Conservation (phyloP, 1,140 invertebrate species). For the Matsumurasca onukii region DNA sequence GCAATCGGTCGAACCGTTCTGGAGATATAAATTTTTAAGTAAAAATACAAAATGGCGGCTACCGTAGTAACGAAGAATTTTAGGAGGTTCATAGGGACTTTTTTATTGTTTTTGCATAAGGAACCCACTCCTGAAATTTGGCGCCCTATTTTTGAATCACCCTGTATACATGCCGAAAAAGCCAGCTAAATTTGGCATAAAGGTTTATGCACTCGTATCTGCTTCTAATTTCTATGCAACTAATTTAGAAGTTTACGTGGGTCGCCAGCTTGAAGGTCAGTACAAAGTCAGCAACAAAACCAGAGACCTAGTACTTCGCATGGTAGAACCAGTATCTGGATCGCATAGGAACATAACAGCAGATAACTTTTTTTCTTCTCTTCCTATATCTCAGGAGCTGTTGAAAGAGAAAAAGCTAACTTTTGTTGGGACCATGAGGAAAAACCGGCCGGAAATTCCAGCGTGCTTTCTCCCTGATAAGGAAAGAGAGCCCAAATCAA, state of each 20-base stretch:
- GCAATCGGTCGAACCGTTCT: too few relatives aligned
- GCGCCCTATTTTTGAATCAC: too few relatives aligned
- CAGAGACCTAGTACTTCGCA: conserved; percentile 44
- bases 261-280: conserved; percentile 45
- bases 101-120: too few relatives aligned
- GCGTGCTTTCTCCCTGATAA: conserved; percentile 31
- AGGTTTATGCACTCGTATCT: conserved; percentile 18
- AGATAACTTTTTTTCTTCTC: conserved; percentile 46
- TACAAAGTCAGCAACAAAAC: conserved; percentile 41
- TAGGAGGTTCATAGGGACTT: too few relatives aligned
- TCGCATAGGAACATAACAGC: too few relatives aligned
- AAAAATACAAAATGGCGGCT: too few relatives aligned
- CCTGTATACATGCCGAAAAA: conserved; percentile 43
- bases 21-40: too few relatives aligned
- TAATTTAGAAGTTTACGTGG: conserved; percentile 28
- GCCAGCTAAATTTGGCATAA: conserved; percentile 15
- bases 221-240: conserved; percentile 4
- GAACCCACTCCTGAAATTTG: too few relatives aligned
- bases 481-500: conserved; percentile 3
- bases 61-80: too few relatives aligned
- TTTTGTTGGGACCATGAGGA: conserved; percentile 42
- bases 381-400: conserved; percentile 31
- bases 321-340: too few relatives aligned
- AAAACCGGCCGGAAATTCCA: conserved; percentile 40
- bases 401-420: conserved; percentile 37